A percentile compares a stretch with the other conserved stretches of the same genome.
These are phyloP conservation scores for Limulus polyphemus DNA, from an alignment of 2,888 invertebrate species.

Conservation along the genomic window DNA sequence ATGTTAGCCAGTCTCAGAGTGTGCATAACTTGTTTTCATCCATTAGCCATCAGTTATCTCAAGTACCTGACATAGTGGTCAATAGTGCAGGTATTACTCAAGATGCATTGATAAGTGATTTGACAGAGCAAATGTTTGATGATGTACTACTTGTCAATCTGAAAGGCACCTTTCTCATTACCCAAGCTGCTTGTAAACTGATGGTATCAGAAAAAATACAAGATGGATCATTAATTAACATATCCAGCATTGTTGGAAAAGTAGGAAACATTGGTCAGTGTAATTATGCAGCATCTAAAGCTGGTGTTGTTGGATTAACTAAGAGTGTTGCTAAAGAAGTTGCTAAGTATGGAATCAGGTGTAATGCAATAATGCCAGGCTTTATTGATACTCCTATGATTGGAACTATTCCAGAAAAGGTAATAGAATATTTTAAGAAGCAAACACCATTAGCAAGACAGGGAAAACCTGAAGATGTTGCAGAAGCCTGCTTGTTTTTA, in stretches of 20 bases:
- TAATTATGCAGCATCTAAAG: conserved; percentile 83
- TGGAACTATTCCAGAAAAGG: conserved; percentile 61
- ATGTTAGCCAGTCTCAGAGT: conserved; percentile 53
- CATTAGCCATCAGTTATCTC: conserved; percentile 48
- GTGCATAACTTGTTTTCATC: conserved; percentile 49
- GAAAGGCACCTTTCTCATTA: conserved; percentile 46
- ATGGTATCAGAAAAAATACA: conserved; percentile 48
- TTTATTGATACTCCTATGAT: conserved; percentile 77
- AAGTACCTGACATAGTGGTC: conserved; percentile 63
- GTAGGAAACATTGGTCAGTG: conserved; percentile 73
- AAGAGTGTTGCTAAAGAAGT: conserved; percentile 77
- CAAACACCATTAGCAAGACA: conserved; percentile 46
- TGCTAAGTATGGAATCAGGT: conserved; percentile 45
- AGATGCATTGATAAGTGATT: conserved; percentile 70
- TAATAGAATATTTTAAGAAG: conserved; percentile 35
- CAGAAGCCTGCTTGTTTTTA: conserved; percentile 47
- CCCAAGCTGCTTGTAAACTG: conserved; percentile 51
- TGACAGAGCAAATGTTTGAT: conserved; percentile 66
- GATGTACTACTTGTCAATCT: conserved; percentile 73
- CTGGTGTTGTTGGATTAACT: conserved; percentile 77
- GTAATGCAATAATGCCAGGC: conserved; percentile 77
- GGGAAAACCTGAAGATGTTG: conserved; percentile 54
- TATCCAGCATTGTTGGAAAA: conserved; percentile 49
- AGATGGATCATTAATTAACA: conserved; percentile 65
- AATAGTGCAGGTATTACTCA: conserved; percentile 83